Evolutionary conservation across 2,888 invertebrate genomes (phyloP), one percentile per base, ranked within the genome.

Genomic region (Andrena flavipes): DNA sequence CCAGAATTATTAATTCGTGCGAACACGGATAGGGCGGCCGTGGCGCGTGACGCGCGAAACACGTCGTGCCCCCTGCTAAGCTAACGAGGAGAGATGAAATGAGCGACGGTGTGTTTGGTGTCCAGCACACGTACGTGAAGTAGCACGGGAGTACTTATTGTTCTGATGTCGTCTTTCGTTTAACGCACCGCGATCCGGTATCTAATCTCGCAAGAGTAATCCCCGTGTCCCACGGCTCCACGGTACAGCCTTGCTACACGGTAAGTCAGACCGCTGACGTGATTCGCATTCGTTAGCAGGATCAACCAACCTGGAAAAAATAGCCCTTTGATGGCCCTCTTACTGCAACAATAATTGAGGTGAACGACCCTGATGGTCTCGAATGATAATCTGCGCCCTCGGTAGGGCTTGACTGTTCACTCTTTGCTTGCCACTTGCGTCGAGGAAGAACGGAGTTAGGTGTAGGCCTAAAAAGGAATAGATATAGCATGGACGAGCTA

Each of bases 151-250:
- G 64, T 79, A 83, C 80, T 87, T 85, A 79, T 81, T 76, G 67
- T 65, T 64, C 79, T 67, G 76, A 88, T 75, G 87, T 80, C 80
- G 77, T 69, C 82, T 87, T 84, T 85, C 83, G 76, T 88, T 88
- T 87, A 85, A 85, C 85, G 60, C 73, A 69, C 68, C 60, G 75
- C 76, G 62, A 65, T 64, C 84, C 75, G 76, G 16, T 63, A 77
- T 73, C 85, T 85, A 83, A 87, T 89, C 85, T 82, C 84, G 67
- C 81, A 63, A 76, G 76, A 76, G 82, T 87, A 88, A 88, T 88
- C 85, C 79, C 73, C 42, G 65, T 78, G 78, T 69, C 69, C 77
- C 63, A 51, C 56, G 51, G 51, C 49, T 71, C 67, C 59, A 42
- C 60, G 56, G 62, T 23, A 73, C 64, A 74, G 73, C 79, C 67